Evolutionary conservation across 1,140 invertebrate species (phyloP), one percentile per base, ranked within the genome.

Genomic region (Scaptodrosophila lebanonensis): DNA sequence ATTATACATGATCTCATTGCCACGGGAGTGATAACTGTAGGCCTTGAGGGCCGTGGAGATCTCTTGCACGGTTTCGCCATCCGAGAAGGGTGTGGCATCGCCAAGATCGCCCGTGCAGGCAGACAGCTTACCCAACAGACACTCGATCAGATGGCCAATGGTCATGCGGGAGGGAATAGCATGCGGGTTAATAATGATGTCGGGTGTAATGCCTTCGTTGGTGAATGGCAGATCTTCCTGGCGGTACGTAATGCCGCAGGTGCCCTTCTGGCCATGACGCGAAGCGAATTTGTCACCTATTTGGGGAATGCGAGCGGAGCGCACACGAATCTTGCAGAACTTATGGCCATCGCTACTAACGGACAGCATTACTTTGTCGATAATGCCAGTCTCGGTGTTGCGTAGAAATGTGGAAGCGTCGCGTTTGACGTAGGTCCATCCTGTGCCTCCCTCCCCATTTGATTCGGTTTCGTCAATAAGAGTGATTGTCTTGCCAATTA

Each of bases 111-210:
- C 93, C 86, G 93, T 93, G 54, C 93, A 93, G 1, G 92, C 91
- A 0, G 92, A 93, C 22, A 95, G 94, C 88, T 99, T 99, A 36
- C 97, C 97, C 89, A 99, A 98, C 58, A 99, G 92, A 88, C 98
- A 99, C 87, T 99, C 98, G 87, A 99, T 99, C 90, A 99, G 98
- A 90, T 99, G 98, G 88, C 98, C 98, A 92, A 99, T 98, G 82
- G 98, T 99, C 98, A 99, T 99, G 93, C 98, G 96, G 86, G 96
- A 98, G 50, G 98, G 98, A 86, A 99, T 98, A 86, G 98, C 98
- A 79, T 99, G 98, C 58, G 98, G 98, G 88, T 99, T 99, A 85
- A 99, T 99, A 63, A 99, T 99, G 77, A 99, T 98, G 87, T 99
- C 98, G 0, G 98, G 98, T n/a, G 96, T 95, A 15, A 99, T 88